Base-by-base conservation (phyloP, 2,797 vertebrate species). In the Bradypodion ventrale region DNA sequence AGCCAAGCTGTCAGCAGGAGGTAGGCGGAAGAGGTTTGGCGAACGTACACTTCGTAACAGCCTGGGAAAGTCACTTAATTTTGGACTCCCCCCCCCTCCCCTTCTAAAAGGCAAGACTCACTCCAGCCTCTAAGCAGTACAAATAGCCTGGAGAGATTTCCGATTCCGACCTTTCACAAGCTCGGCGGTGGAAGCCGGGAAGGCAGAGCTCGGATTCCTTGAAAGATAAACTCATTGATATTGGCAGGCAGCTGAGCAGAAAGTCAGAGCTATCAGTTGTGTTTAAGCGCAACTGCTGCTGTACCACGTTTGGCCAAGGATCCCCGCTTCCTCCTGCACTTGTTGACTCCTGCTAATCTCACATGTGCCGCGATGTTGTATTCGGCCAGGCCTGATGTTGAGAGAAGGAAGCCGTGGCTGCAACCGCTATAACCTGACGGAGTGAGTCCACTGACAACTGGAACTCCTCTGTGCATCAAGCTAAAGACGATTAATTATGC, bases 401-500 rank as follows among this genome's bases (percentile, higher is more conserved):
- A 92, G 87, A 89, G 90, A 74, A n/a, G 89, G 88, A 80, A 85
- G 90, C 85, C 85, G 1, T 52, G 85, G 91, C 91, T 87, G 85
- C 85, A 84, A 69, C 85, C 27, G 1, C 84, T 88, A 80, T 42
- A 90, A 86, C 88, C 87, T 60, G 13, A 87, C 37, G 70, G 49
- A 63, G 91, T 91, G 63, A 46, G 91, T 93, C 91, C 94, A 92
- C 94, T 95, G 94, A 93, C 90, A 92, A 4, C 82, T 85, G 86
- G 90, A 88, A 82, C 86, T 92, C 88, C 79, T 42, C 62, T 83
- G 83, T 86, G 82, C 88, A 86, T 93, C 88, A 83, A 91, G 90
- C 92, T 89, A 90, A 93, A 95, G 92, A 94, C 92, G 93, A 95
- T 95, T 95, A 94, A 94, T 94, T 92, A 92, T 44, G 75, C 87